Evolutionary conservation across 2,888 invertebrate species (phyloP).

Genomic region (Orthosia cruda): DNA sequence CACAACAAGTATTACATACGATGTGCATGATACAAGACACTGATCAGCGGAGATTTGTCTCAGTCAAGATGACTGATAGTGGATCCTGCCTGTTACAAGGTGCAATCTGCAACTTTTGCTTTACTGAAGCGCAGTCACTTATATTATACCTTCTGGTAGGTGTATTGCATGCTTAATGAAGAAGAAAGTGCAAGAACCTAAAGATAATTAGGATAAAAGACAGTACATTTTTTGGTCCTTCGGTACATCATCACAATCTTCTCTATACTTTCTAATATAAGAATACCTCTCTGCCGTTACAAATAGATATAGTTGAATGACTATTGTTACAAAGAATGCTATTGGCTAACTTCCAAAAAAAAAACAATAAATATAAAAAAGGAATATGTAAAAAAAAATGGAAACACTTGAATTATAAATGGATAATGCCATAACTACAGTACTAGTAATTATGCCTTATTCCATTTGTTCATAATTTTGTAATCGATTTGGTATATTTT

Average conservation of each 20-base stretch:
- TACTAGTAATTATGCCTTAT: too few species aligned
- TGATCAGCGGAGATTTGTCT: neutral
- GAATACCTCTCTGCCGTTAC: neutral
- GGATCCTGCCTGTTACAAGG: neutral
- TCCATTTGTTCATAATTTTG: too few species aligned
- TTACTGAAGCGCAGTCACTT: neutral
- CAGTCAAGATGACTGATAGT: slow-evolving; percentile 22
- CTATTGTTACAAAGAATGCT: neutral
- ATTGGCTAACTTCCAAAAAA: neutral
- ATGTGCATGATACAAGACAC: neutral
- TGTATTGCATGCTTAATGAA: neutral
- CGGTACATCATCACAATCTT: neutral
- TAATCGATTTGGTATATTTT: too few species aligned
- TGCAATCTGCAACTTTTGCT: neutral
- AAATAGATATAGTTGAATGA: neutral
- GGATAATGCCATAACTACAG: too few species aligned
- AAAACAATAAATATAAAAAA: too few species aligned
- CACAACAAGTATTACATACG: neutral
- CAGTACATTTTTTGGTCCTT: neutral
- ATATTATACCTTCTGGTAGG: too few species aligned
- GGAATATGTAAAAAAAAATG: neutral
- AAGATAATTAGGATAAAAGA: neutral
- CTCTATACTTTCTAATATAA: too few species aligned
- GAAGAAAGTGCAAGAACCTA: neutral
- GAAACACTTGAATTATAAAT: neutral